Conservation (phyloP, 2,888 invertebrate genomes). For the Drosophila histrio region DNA sequence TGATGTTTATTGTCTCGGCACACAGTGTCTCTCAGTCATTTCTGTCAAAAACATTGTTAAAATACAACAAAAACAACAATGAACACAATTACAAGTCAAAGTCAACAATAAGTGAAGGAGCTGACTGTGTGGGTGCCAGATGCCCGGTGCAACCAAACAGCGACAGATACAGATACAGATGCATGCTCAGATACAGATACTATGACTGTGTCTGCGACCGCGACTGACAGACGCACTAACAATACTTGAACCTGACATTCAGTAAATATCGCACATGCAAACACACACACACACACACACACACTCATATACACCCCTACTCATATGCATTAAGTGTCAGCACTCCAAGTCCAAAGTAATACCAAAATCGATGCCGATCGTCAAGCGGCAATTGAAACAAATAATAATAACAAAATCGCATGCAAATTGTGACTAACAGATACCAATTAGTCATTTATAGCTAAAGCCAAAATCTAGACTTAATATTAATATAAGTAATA, state of each 20-base stretch:
- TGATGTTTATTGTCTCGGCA: conserved; percentile 63
- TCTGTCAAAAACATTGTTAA: conserved; percentile 29
- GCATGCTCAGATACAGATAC: conserved; percentile 2
- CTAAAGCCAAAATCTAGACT: neutral
- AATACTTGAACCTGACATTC: conserved; percentile 78
- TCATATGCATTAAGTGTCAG: conserved; percentile 49
- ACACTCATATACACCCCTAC: neutral
- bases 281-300: conserved; percentile 9
- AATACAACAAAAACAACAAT: conserved; percentile 40
- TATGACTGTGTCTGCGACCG: conserved; percentile 3
- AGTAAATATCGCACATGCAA: conserved; percentile 34
- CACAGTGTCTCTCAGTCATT: conserved; percentile 34
- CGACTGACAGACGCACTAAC: conserved; percentile 51
- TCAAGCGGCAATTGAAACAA: conserved; percentile 45
- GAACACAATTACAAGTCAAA: conserved; percentile 73
- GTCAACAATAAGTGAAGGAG: conserved; percentile 59
- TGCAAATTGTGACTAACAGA: conserved; percentile 7
- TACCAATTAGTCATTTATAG: conserved; percentile 2
- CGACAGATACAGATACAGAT: neutral
- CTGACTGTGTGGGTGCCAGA: conserved; percentile 64
- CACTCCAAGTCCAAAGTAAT: conserved; percentile 53
- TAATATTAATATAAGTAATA: too few relatives aligned
- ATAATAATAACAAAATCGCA: conserved; percentile 1
- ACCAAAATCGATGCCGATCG: conserved; percentile 51
- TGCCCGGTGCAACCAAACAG: conserved; percentile 4